Evolutionary conservation across 2,113 vertebrate genomes (phyloP), one percentile per base, ranked within the genome.

Genomic region (Crotalus helleri): DNA sequence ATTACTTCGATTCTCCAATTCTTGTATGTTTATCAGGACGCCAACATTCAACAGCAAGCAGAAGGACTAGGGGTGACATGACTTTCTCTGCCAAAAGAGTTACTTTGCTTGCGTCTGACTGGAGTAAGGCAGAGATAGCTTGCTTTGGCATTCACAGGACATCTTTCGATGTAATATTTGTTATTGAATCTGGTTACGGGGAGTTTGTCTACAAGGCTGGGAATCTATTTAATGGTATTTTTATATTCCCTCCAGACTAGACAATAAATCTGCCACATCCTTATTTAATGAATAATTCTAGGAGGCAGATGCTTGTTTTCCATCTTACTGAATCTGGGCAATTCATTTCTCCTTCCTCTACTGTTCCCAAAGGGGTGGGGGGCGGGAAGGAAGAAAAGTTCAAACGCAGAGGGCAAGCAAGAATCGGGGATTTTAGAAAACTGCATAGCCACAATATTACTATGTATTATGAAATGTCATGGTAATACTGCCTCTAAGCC

Each of bases 281-380:
- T 57, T 85, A 88, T 92, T 81, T 46, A 89, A 92, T 92, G 88
- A 92, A 64, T 88, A 88, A 92, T 90, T 64, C 23, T 74, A 15
- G 15, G 91, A 88, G 23, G 59, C 29, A 81, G 39, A 33, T 53
- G 46, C 57, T 92, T 92, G 91, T 59, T 87, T 58, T n/a, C 59
- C 9, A 33, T 88, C 53, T 33, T 90, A 61, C 85, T 15, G 39
- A 57, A 69, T 49, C 69, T 6, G 3, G 49, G n/a, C 39, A 54
- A 29, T 51, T 3, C 53, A 46, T 87, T 33, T 90, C 29, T 19
- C 29, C 53, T 69, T 29, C 53, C 5, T 69, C 86, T 13, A 9
- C 49, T 1, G 4, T 3, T 24, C 55, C 51, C 86, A 51, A 53
- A 15, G 13, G 51, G 5, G 49, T 51, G 49, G 49, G 8, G 49